Evolutionary conservation across 2,797 vertebrate genomes (phyloP).

Genomic region (Chloroceryle amazona): DNA sequence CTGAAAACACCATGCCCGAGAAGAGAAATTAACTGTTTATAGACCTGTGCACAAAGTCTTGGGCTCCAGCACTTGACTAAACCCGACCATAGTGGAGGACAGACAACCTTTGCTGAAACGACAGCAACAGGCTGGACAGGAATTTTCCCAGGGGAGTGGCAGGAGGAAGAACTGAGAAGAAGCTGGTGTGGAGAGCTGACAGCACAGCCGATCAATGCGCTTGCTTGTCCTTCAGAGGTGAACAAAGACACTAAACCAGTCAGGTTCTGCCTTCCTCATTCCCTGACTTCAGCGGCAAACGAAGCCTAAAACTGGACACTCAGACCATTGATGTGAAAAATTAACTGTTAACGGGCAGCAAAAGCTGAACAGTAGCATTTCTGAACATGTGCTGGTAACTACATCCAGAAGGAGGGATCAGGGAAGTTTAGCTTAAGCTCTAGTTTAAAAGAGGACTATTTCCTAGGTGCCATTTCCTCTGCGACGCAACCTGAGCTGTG

Average conservation of each 20-base stretch:
- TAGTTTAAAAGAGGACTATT: not conserved
- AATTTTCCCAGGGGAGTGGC: not conserved
- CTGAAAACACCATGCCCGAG: not conserved
- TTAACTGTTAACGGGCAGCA: not conserved
- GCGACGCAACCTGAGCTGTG: not conserved
- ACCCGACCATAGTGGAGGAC: not conserved
- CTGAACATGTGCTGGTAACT: not conserved
- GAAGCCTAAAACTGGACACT: not conserved
- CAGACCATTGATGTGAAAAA: not conserved
- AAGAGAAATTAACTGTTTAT: not conserved
- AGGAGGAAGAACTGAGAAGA: not conserved
- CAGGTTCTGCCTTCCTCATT: not conserved
- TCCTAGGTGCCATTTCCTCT: not conserved
- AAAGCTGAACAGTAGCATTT: not conserved
- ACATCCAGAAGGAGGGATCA: not conserved
- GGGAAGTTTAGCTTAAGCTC: not conserved
- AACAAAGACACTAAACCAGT: not conserved
- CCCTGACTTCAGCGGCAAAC: not conserved
- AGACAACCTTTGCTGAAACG: not conserved
- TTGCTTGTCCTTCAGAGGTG: not conserved
- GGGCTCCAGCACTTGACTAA: not conserved
- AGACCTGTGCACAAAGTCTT: not conserved
- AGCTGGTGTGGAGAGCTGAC: not conserved
- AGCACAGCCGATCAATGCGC: not conserved
- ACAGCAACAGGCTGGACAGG: not conserved